Percentiles rank a stretch among this genome's conserved stretches.
Evolutionary conservation across 2,888 invertebrate genomes (phyloP).

Genomic region (Microdon myrmicae): DNA sequence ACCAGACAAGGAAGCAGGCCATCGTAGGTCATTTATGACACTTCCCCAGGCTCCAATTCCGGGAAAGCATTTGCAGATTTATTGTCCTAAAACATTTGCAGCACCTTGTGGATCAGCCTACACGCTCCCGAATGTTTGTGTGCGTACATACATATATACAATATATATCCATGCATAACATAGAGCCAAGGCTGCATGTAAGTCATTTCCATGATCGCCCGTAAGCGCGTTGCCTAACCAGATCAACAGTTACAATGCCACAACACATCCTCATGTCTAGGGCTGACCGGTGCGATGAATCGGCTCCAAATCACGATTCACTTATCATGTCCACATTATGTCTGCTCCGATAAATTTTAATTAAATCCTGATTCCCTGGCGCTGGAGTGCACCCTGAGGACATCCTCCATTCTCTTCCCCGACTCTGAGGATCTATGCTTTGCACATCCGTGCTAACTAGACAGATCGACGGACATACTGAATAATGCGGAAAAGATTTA

Average conservation of each 20-base stretch:
- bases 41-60: slow-evolving; percentile 20
- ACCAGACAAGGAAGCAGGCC: slow-evolving; percentile 19
- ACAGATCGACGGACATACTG: slow-evolving; percentile 15
- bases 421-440: slow-evolving; percentile 8
- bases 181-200: slow-evolving; percentile 25
- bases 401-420: slow-evolving; percentile 38
- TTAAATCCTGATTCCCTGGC: slow-evolving; percentile 43
- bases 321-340: slow-evolving; percentile 53
- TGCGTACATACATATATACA: slow-evolving; percentile 37
- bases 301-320: slow-evolving; percentile 47
- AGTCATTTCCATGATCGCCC: slow-evolving; percentile 23
- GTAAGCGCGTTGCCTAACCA: slow-evolving; percentile 35
- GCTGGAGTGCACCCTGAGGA: slow-evolving; percentile 37
- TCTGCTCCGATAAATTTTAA: slow-evolving; percentile 51
- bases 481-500: slow-evolving; percentile 52
- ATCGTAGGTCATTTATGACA: slow-evolving; percentile 25
- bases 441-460: slow-evolving; percentile 1
- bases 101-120: slow-evolving; percentile 45
- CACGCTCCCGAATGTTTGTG: slow-evolving; percentile 9
- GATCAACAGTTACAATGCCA: slow-evolving; percentile 49
- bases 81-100: slow-evolving; percentile 37
- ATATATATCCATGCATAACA: too few relatives aligned
- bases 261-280: slow-evolving; percentile 18
- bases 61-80: slow-evolving; percentile 34
- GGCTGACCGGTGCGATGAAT: slow-evolving; percentile 24